Evolutionary conservation across 2,113 vertebrate species (phyloP).

Genomic region (Onychostruthus taczanowskii): DNA sequence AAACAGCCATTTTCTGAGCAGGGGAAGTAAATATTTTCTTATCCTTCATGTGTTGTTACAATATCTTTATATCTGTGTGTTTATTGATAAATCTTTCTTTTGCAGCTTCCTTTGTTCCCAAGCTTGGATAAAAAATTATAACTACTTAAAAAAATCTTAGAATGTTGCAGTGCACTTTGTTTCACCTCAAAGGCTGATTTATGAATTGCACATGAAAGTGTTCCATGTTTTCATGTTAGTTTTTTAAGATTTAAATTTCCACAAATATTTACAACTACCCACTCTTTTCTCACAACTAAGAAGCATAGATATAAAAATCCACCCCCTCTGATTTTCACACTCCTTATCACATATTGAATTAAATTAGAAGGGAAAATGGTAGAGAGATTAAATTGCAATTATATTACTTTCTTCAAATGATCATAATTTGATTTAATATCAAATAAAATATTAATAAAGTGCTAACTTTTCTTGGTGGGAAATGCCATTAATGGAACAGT

Average conservation of each 20-base stretch:
- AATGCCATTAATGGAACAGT: background rate
- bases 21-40: background rate
- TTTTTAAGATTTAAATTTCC: background rate
- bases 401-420: background rate
- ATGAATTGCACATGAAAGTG: background rate
- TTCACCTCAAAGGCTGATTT: background rate
- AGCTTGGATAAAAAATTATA: background rate
- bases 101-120: background rate
- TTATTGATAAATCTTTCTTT: background rate
- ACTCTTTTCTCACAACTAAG: background rate
- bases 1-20: background rate
- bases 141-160: background rate
- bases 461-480: background rate
- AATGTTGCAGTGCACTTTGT: background rate
- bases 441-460: background rate
- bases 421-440: background rate
- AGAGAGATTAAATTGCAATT: background rate
- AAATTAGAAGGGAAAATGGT: background rate
- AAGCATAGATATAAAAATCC: background rate
- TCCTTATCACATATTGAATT: background rate
- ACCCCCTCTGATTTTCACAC: background rate
- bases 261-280: background rate
- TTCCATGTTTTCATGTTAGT: background rate
- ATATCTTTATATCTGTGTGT: background rate
- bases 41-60: background rate